Evolutionary conservation across 2,888 invertebrate genomes (phyloP).

Genomic region (Phoenoteleia sp.): DNA sequence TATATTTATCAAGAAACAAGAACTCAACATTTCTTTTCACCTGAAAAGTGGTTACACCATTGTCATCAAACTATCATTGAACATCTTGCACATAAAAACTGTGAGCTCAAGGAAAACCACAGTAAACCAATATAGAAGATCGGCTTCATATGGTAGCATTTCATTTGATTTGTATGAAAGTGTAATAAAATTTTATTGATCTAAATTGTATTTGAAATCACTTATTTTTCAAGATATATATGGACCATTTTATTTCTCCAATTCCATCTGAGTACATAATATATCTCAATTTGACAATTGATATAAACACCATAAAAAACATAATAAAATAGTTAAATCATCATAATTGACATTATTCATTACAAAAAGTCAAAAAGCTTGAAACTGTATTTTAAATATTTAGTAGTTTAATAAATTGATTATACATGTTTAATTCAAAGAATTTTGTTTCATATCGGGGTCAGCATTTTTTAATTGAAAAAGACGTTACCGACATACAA

Average conservation of each 20-base stretch:
- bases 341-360: too few species aligned
- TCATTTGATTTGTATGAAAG: not conserved
- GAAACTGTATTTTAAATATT: too few species aligned
- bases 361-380: too few species aligned
- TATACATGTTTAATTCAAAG: not conserved
- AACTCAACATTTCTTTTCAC: conserved; percentile 40
- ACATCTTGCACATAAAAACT: conserved; percentile 41
- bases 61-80: conserved; percentile 49
- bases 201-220: too few species aligned
- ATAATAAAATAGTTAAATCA: too few species aligned
- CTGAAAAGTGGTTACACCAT: conserved; percentile 21
- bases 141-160: conserved; percentile 32
- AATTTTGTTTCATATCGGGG: not conserved
- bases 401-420: too few species aligned
- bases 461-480: conserved; percentile 11
- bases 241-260: not conserved
- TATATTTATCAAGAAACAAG: conserved; percentile 44
- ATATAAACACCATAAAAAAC: too few species aligned
- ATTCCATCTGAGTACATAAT: too few species aligned
- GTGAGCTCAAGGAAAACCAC: conserved; percentile 51
- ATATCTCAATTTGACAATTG: too few species aligned
- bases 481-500: not conserved
- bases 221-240: too few species aligned
- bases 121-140: conserved; percentile 33
- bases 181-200: conserved; percentile 30